phyloP scores from a whole-genome alignment of 2,797 vertebrate species.

The Anguilla megastoma region DNA sequence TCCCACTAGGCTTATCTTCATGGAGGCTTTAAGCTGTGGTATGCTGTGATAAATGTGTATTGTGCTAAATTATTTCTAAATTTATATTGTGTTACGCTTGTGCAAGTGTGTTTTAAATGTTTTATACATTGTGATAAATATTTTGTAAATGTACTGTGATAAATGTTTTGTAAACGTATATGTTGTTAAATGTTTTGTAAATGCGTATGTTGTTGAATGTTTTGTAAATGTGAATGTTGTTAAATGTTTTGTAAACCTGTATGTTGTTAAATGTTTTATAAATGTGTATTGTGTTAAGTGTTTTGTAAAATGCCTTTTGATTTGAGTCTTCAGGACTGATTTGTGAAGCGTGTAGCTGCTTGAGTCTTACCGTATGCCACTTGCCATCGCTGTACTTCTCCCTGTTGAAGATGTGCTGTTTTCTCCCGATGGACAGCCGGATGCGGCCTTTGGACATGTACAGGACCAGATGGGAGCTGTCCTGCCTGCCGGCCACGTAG shows the following conservation, averaged over 20 bases:
- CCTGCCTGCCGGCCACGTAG: conserved; percentile 69
- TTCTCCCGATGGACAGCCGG: conserved; percentile 75
- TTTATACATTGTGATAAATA: too few relatives aligned
- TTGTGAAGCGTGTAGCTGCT: not conserved
- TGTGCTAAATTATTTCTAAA: not conserved
- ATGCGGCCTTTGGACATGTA: conserved; percentile 86
- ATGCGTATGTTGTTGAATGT: too few relatives aligned
- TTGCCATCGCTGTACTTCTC: conserved; percentile 85
- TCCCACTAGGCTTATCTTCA: too few relatives aligned
- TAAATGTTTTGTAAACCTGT: too few relatives aligned
- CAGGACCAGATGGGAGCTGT: conserved; percentile 76
- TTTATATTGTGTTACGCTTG: too few relatives aligned
- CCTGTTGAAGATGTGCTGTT: conserved; percentile 80
- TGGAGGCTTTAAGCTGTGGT: too few relatives aligned
- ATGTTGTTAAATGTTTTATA: not conserved
- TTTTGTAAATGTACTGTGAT: not conserved
- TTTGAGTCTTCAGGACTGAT: not conserved
- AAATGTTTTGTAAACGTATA: not conserved
- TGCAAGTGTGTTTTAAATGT: too few relatives aligned
- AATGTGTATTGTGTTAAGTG: not conserved
- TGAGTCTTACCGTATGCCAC: conserved; percentile 86
- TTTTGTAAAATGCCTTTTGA: not conserved
- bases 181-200: too few relatives aligned
- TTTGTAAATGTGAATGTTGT: too few relatives aligned
- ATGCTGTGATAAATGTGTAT: too few relatives aligned